Percentiles rank a stretch among this genome's conserved stretches.
phyloP scores from a whole-genome alignment of 2,113 vertebrate genomes.

The Gymnorhina tibicen region DNA sequence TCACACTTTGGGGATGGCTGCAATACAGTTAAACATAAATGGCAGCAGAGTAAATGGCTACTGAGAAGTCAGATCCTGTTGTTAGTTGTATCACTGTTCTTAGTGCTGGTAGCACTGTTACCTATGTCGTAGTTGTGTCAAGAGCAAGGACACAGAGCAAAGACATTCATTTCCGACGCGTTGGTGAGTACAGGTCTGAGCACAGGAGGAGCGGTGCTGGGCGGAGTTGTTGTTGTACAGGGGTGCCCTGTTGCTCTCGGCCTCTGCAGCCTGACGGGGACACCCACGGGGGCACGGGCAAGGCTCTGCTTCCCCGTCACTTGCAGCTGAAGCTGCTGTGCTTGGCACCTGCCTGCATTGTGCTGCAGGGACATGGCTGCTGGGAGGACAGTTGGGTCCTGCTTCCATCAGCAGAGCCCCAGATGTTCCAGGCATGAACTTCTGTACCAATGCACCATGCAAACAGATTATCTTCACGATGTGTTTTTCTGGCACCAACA shows the following conservation, averaged over 20 bases:
- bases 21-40: background rate
- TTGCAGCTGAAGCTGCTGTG: background rate
- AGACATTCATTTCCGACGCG: accelerated
- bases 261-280: background rate
- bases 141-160: background rate
- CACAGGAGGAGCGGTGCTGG: background rate
- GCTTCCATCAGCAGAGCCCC: background rate
- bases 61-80: background rate
- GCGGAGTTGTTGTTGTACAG: accelerated
- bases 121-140: background rate
- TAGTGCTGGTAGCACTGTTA: background rate
- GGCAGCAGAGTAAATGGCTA: background rate
- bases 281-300: accelerated
- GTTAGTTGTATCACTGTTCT: background rate
- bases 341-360: background rate
- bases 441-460: accelerated
- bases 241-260: accelerated
- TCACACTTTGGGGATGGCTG: background rate
- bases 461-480: background rate
- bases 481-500: background rate
- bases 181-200: background rate
- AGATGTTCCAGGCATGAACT: background rate
- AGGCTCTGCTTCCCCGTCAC: background rate
- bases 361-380: background rate
- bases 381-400: accelerated